Conservation (phyloP, 2,113 vertebrate genomes). For the Ictidomys tridecemlineatus region DNA sequence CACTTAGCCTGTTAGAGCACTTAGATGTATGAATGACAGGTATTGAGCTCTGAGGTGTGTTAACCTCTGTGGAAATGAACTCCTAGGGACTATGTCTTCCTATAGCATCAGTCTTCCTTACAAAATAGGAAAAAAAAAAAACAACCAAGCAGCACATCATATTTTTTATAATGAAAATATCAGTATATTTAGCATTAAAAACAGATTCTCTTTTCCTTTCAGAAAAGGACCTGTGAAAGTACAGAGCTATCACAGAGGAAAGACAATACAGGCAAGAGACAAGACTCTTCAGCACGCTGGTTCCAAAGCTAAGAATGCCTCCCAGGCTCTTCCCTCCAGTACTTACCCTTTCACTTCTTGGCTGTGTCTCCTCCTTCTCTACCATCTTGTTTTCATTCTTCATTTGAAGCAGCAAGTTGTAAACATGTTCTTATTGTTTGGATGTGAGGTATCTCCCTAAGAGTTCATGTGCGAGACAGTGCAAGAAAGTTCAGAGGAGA, state of each 20-base stretch:
- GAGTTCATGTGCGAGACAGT: too few relatives aligned
- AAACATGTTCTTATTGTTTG: neutral
- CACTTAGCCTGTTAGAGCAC: slow-evolving; percentile 7
- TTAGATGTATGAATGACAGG: neutral
- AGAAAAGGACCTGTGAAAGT: neutral
- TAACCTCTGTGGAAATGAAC: neutral
- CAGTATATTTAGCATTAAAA: neutral
- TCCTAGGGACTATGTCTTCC: neutral
- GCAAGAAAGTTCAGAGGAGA: too few relatives aligned
- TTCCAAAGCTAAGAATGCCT: neutral
- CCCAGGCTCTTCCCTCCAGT: neutral
- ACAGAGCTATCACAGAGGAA: neutral
- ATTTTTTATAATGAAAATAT: neutral
- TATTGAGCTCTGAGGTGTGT: slow-evolving; percentile 23
- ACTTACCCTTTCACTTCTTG: neutral
- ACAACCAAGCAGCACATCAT: neutral
- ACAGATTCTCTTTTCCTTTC: neutral
- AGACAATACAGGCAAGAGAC: neutral
- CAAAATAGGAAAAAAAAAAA: slow-evolving; percentile 23
- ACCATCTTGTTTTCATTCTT: neutral
- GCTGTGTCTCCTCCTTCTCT: neutral
- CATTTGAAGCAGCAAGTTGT: neutral
- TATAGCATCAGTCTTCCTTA: neutral
- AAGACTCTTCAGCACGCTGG: neutral
- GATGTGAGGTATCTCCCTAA: too few relatives aligned